phyloP scores from a whole-genome alignment of 2,888 invertebrate genomes.

The Zonitis immaculata region DNA sequence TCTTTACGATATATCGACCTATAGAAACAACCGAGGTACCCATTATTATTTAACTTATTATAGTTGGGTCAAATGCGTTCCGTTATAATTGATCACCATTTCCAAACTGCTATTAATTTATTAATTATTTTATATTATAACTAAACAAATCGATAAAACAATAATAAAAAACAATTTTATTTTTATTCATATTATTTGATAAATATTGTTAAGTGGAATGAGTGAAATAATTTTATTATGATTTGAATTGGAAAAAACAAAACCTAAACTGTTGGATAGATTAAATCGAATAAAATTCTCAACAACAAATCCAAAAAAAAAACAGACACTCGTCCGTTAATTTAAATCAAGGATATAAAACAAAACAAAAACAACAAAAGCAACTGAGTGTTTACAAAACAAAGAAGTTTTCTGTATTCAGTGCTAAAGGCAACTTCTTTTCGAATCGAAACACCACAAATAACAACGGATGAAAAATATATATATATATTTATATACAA shows the following conservation, averaged over 20 bases:
- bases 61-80: constrained; percentile 18
- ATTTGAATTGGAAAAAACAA: too few species aligned
- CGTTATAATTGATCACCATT: constrained; percentile 18
- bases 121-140: too few species aligned
- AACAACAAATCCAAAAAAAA: constrained; percentile 16
- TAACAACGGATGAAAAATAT: too few species aligned
- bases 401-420: constrained; percentile 23
- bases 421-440: constrained; percentile 22
- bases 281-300: constrained; percentile 14
- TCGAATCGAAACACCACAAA: not conserved
- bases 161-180: too few species aligned
- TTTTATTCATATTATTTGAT: too few species aligned
- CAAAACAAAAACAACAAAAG: constrained; percentile 23
- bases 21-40: not conserved
- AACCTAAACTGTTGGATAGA: too few species aligned
- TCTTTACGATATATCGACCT: not conserved
- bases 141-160: too few species aligned
- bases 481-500: too few species aligned
- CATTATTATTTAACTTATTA: too few species aligned
- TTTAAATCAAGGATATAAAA: constrained; percentile 21
- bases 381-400: constrained; percentile 27
- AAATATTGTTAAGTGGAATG: too few species aligned
- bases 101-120: too few species aligned
- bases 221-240: too few species aligned
- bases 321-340: constrained; percentile 14